Evolutionary conservation across 1,140 invertebrate genomes (phyloP), one percentile per base, ranked within the genome.

Genomic region (Drosophila truncata): DNA sequence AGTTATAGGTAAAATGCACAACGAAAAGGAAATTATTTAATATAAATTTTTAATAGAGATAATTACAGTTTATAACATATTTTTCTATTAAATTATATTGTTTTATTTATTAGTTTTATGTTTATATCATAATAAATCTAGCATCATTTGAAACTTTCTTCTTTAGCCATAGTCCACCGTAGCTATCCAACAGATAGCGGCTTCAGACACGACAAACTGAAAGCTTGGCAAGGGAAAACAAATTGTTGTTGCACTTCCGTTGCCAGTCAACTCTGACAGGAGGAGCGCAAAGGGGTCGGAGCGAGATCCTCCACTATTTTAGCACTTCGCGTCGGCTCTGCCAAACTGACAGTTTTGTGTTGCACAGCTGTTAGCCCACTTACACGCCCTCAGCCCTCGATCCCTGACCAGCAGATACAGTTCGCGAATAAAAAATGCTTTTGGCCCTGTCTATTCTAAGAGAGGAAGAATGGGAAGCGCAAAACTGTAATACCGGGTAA

Each of bases 311-410:
- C 57, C 64, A 69, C 63, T 82, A 73, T 69, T 78, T 61, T 70
- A 66, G 57, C 62, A 54, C 80, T 67, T 61, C 74, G 60, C 20
- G 61, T 57, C 39, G 59, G 46, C 49, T 65, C 54, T 63, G 71
- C 59, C 62, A 63, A 67, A 76, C 82, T 83, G 80, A 87, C 82
- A 85, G 73, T 82, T 87, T 78, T 86, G 74, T 78, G 79, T 79
- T 82, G 83, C 79, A 86, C 78, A 86, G 80, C 79, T 71, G 49
- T 80, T 77, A 37, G 70, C 41, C 67, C 69, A 46, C 31, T 33
- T 35, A 20, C 49, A 31, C 33, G 18, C 20, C 55, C 37, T 44
- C 37, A 13, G 27, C 16, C 33, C 35, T 20, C 41, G 31, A 23
- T 16, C 47, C 37, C 46, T 70, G 66, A 67, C 62, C 62, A 67